Percentiles rank a stretch among this genome's conserved stretches.
Evolutionary conservation across 1,140 invertebrate species (phyloP).

Genomic region (Tetragonula clypearis): DNA sequence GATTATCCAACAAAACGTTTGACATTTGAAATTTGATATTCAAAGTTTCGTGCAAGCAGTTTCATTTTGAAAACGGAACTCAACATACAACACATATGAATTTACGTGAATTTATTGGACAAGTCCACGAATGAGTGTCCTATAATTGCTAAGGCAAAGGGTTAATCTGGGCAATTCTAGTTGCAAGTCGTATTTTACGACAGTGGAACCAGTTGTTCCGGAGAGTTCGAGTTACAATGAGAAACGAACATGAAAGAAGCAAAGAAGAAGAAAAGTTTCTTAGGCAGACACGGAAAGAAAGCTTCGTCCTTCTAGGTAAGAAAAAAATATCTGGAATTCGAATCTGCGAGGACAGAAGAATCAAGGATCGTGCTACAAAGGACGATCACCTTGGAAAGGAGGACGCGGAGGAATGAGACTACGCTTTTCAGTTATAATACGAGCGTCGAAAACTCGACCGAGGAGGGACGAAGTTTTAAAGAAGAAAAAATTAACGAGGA

Average conservation of each 20-base stretch:
- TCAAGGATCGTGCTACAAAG: background rate
- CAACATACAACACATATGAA: too few relatives aligned
- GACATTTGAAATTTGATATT: too few relatives aligned
- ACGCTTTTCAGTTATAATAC: background rate
- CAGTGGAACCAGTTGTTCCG: background rate
- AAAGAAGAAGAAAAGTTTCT: background rate
- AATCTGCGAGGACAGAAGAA: background rate
- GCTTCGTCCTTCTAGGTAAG: background rate
- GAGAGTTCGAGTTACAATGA: background rate
- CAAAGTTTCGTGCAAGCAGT: too few relatives aligned
- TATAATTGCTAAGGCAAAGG: background rate
- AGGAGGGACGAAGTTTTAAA: background rate
- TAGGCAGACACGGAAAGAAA: background rate
- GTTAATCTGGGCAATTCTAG: background rate
- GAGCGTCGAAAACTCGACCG: background rate
- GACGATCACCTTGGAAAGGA: background rate
- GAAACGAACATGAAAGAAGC: slow-evolving; percentile 7
- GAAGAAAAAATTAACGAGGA: background rate
- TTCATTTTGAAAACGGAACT: too few relatives aligned
- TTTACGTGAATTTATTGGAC: background rate
- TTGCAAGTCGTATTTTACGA: background rate
- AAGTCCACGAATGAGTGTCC: background rate
- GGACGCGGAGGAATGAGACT: background rate
- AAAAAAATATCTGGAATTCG: slow-evolving; percentile 24
- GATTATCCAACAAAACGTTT: too few relatives aligned